These are phyloP conservation scores for Cyclina sinensis DNA, from an alignment of 1,140 invertebrate genomes.

Conservation along the genomic window DNA sequence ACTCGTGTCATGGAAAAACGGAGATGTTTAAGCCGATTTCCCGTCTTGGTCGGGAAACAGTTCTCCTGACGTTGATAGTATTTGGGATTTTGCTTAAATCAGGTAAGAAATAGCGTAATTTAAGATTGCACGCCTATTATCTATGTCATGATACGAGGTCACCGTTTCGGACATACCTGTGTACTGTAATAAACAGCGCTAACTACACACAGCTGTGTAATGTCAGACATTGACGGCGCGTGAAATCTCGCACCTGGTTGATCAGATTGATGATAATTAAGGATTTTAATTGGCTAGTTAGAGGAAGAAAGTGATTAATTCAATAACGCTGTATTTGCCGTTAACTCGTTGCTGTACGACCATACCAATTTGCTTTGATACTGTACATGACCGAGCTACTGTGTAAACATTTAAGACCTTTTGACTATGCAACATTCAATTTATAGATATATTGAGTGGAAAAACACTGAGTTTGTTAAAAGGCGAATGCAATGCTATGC, in stretches of 20 bases:
- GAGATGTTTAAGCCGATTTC: constrained; percentile 53
- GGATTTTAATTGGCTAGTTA: constrained; percentile 4
- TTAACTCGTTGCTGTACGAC: no score
- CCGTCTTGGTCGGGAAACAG: constrained; percentile 25
- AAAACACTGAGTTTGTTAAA: no score
- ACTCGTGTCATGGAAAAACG: constrained; percentile 65
- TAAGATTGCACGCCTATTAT: not conserved
- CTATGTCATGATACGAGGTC: constrained; percentile 14
- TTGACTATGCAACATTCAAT: no score
- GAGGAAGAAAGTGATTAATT: not conserved
- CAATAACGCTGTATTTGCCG: not conserved
- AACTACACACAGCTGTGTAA: constrained; percentile 35
- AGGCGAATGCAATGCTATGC: no score
- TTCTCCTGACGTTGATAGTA: constrained; percentile 10
- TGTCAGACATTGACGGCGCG: constrained; percentile 25
- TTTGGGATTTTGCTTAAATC: constrained; percentile 20
- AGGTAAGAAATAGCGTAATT: not conserved
- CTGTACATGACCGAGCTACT: no score
- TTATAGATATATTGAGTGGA: no score
- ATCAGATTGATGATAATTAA: constrained; percentile 29
- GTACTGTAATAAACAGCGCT: not conserved
- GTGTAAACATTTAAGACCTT: no score
- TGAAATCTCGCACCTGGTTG: constrained; percentile 38
- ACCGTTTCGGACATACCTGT: not conserved
- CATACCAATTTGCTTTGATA: no score